phyloP scores from a whole-genome alignment of 2,888 invertebrate genomes.

The Protophormia terraenovae region DNA sequence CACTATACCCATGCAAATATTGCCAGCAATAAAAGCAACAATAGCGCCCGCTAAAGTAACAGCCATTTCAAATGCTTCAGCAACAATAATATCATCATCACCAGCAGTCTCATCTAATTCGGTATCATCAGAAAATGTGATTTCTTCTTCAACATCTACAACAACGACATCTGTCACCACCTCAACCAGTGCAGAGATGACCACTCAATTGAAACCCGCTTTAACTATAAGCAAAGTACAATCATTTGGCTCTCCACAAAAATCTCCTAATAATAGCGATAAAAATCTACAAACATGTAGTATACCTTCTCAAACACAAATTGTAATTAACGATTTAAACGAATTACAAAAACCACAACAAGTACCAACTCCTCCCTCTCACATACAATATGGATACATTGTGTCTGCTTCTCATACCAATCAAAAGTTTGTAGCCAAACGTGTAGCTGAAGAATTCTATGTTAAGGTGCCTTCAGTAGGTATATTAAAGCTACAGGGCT shows the following conservation, averaged over 20 bases:
- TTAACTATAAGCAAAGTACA: conserved; percentile 62
- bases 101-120: background rate
- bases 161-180: background rate
- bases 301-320: background rate
- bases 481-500: conserved; percentile 70
- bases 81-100: background rate
- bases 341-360: background rate
- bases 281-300: background rate
- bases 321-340: conserved; percentile 7
- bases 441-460: conserved; percentile 71
- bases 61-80: background rate
- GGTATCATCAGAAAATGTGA: no score
- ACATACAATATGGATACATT: conserved; percentile 73
- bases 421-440: conserved; percentile 75
- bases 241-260: conserved; percentile 54
- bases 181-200: background rate
- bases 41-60: conserved; percentile 28
- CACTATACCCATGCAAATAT: background rate
- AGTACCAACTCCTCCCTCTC: conserved; percentile 37
- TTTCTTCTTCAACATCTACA: background rate
- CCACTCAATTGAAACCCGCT: background rate
- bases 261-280: conserved; percentile 14
- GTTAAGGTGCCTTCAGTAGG: conserved; percentile 75
- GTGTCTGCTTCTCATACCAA: conserved; percentile 69
- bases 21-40: conserved; percentile 37